phyloP scores from a whole-genome alignment of 2,888 invertebrate species.

The Hydroisotoma schaefferi region DNA sequence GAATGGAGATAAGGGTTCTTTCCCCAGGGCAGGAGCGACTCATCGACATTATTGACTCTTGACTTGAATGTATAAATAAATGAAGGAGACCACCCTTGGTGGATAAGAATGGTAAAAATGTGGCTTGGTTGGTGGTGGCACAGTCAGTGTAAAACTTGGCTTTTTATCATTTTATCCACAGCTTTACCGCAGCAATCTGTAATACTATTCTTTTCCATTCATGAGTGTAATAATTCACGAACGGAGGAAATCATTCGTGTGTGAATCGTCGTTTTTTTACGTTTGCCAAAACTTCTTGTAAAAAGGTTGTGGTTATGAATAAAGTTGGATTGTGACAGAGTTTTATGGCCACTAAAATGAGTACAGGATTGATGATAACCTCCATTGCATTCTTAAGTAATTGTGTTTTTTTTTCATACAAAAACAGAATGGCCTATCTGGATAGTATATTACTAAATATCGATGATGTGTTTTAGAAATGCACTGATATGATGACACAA shows the following conservation, averaged over 20 bases:
- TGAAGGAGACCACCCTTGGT: neutral
- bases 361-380: neutral
- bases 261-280: conserved; percentile 3
- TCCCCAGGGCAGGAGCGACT: neutral
- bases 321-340: neutral
- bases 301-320: neutral
- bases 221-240: conserved; percentile 8
- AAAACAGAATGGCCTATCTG: too few species aligned
- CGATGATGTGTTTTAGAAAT: too few species aligned
- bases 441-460: too few species aligned
- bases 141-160: conserved; percentile 10
- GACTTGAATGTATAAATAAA: neutral
- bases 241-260: conserved; percentile 7
- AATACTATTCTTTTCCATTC: conserved; percentile 12
- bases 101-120: conserved; percentile 5
- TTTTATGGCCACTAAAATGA: neutral
- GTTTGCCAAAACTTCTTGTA: neutral
- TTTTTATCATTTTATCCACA: conserved; percentile 10
- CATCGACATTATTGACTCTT: neutral
- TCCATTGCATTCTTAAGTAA: too few species aligned
- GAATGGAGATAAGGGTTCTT: neutral
- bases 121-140: too few species aligned
- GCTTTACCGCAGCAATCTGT: conserved; percentile 9
- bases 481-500: too few species aligned
- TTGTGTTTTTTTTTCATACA: too few species aligned